Evolutionary conservation across 1,140 invertebrate genomes (phyloP), one percentile per base, ranked within the genome.

Genomic region (Orius laevigatus): DNA sequence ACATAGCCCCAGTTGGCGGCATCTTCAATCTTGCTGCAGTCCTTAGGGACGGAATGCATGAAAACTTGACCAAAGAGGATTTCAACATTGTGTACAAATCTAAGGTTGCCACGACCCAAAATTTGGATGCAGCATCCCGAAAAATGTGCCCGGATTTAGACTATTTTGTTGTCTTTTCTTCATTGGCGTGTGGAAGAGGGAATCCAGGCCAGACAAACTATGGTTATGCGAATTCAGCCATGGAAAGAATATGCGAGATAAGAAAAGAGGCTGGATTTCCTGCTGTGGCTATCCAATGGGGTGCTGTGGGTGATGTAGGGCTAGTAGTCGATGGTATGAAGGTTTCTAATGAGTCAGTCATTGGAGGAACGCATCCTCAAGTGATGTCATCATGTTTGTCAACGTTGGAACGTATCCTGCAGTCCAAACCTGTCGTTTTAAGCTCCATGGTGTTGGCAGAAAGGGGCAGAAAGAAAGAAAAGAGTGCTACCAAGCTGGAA

Each of bases 191-290:
- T 65, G 93, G 92, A 6, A 76, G 89, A 48, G 94, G 94, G 49
- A 97, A 97, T 66, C 73, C 79, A 49, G 93, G 93, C 1, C 93
- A 98, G 67, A 75, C 79, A 14, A 98, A 97, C 68, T 98, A 98
- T 61, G 93, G 91, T 47, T 72, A 87, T 54, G 90, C 93, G 16
- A 98, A 98, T 66, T 94, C 90, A 0, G 80, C 81, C 3, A 97
- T 96, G 90, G 94, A 97, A 66, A 75, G 92, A 46, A 80, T 97
- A 34, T 81, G 84, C 57, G 92, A 97, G 67, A 70, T 77, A 44
- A 73, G 94, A 50, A 79, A 81, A 60, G 69, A 70, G 10, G 76
- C 78, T 59, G 87, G 82, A n/a, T 65, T 91, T 33, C 82, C 83
- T 47, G 79, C 76, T 25, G 77, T 72, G 14, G 88, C 92, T 16